Conservation (phyloP, 2,113 vertebrate species). For the Esox niger region DNA sequence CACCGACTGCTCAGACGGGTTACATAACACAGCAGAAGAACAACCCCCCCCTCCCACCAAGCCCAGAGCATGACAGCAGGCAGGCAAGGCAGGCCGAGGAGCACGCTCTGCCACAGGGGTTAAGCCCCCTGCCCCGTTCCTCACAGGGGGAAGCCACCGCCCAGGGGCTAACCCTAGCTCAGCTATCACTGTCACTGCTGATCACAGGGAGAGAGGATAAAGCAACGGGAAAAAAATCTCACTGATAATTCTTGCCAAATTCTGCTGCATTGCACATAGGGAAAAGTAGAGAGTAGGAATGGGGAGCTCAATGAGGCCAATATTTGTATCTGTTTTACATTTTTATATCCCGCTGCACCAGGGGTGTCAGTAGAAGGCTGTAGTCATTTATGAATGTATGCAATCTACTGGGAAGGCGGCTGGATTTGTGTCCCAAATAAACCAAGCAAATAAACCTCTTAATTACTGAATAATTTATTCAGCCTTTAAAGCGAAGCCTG, state of each 20-base stretch:
- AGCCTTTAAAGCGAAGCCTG: slow-evolving; percentile 31
- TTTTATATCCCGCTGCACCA: slow-evolving; percentile 11
- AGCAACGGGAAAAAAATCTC: neutral
- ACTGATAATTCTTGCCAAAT: neutral
- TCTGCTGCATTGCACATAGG: neutral
- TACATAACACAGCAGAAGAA: slow-evolving; percentile 43
- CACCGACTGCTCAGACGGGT: slow-evolving; percentile 34
- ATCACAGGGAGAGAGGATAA: neutral
- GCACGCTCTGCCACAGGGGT: neutral
- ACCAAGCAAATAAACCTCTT: slow-evolving; percentile 45
- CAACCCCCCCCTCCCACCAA: neutral
- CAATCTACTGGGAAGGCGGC: neutral
- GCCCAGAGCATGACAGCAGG: neutral
- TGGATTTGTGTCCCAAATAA: slow-evolving; percentile 20
- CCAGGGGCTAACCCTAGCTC: too few species aligned
- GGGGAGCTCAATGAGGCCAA: neutral
- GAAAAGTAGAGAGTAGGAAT: neutral
- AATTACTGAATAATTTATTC: slow-evolving; percentile 59
- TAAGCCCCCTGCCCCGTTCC: neutral
- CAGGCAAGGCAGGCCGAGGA: neutral
- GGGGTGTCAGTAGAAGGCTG: slow-evolving; percentile 17
- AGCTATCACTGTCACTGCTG: slow-evolving; percentile 8
- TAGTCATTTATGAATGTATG: neutral
- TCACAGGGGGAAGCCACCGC: neutral
- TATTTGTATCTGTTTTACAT: slow-evolving; percentile 6